Conservation (phyloP, 2,797 vertebrate genomes). For the Fundulus diaphanus region DNA sequence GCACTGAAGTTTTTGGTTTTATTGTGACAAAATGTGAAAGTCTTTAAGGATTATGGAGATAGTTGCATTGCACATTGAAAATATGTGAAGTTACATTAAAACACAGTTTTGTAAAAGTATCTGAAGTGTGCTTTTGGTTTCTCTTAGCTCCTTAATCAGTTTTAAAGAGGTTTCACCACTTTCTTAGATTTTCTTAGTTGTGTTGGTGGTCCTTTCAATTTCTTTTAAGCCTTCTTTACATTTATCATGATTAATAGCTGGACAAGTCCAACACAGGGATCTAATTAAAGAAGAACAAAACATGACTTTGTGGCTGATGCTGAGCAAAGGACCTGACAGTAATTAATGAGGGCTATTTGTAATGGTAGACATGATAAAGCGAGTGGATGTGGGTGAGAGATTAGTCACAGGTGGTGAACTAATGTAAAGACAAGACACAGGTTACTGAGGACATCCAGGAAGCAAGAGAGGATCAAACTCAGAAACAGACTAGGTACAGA, state of each 20-base stretch:
- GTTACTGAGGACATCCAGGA: neutral
- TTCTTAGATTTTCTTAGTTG: neutral
- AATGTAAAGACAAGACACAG: neutral
- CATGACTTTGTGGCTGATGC: neutral
- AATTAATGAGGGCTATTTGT: constrained; percentile 5
- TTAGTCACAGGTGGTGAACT: neutral
- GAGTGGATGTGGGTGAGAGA: neutral
- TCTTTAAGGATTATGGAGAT: too few species aligned
- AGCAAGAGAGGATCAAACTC: neutral
- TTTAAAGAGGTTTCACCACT: neutral
- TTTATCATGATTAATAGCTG: neutral
- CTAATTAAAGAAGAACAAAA: neutral
- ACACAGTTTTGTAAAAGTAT: neutral
- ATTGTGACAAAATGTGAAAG: too few species aligned
- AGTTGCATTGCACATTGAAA: neutral
- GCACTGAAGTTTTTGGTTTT: too few species aligned
- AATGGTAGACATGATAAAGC: neutral
- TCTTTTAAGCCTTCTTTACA: neutral
- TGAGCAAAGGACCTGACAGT: neutral
- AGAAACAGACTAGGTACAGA: neutral
- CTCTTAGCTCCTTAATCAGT: neutral
- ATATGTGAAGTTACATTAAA: neutral
- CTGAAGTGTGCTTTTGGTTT: neutral
- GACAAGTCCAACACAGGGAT: neutral
- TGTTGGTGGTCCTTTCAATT: too few species aligned